Conservation (phyloP, 2,888 invertebrate genomes). For the Phoenoteleia sp. region DNA sequence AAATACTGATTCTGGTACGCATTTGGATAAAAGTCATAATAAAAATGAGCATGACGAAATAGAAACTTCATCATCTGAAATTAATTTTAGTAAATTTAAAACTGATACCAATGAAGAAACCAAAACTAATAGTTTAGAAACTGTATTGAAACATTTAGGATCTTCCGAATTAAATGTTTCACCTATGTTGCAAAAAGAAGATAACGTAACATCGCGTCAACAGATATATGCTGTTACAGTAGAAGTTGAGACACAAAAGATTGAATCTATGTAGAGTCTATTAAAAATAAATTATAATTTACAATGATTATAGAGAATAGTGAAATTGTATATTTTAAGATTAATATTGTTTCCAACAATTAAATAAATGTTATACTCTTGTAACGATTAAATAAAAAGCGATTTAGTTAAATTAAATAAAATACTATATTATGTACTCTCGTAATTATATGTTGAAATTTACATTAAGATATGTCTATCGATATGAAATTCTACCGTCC, state of each 20-base stretch:
- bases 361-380: no score
- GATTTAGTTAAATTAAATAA: no score
- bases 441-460: no score
- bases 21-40: slow-evolving; percentile 67
- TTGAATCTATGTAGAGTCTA: no score
- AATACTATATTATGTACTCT: no score
- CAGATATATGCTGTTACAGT: slow-evolving; percentile 47
- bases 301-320: no score
- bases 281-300: no score
- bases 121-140: background rate
- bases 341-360: no score
- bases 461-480: no score
- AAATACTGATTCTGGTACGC: slow-evolving; percentile 54
- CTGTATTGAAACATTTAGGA: background rate
- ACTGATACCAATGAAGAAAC: slow-evolving; percentile 66
- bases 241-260: slow-evolving; percentile 33
- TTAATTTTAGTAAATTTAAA: slow-evolving; percentile 75
- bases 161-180: background rate
- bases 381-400: no score
- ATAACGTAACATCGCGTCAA: background rate
- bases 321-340: no score
- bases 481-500: no score
- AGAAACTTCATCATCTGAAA: slow-evolving; percentile 75
- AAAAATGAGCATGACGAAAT: slow-evolving; percentile 75
- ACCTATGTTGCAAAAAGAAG: background rate